A percentile compares a stretch with the other conserved stretches of the same genome.
phyloP scores from a whole-genome alignment of 2,113 vertebrate genomes.

The Euleptes europaea region DNA sequence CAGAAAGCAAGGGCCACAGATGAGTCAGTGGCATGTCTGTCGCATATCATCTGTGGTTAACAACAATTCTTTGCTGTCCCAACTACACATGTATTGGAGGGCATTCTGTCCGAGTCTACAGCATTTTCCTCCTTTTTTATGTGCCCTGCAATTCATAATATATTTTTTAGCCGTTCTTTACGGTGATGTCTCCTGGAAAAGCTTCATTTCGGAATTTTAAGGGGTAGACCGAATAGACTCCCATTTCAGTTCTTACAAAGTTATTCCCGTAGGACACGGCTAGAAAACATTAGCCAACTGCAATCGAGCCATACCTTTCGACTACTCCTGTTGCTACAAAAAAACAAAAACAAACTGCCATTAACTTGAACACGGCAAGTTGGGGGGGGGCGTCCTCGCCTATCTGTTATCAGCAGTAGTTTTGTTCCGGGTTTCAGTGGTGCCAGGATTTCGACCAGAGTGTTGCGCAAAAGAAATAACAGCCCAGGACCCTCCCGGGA shows the following conservation, averaged over 20 bases:
- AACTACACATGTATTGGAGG: neutral
- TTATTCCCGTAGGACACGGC: neutral
- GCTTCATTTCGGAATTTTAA: neutral
- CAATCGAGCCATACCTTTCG: conserved; percentile 6
- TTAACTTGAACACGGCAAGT: neutral
- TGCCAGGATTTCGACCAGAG: neutral
- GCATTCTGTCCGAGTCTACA: neutral
- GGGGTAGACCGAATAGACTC: neutral
- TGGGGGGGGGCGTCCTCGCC: neutral
- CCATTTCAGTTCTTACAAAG: neutral
- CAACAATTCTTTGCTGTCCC: neutral
- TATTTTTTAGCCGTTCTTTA: neutral
- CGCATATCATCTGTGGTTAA: neutral
- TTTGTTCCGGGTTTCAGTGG: neutral
- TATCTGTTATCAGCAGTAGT: neutral
- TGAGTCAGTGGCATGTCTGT: neutral
- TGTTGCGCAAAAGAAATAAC: neutral
- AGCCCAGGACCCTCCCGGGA: neutral
- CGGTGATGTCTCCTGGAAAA: neutral
- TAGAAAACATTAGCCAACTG: neutral
- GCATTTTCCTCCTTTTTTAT: neutral
- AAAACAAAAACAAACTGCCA: neutral
- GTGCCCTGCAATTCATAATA: neutral
- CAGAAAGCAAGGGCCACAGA: too few species aligned
- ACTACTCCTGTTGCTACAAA: neutral